Evolutionary conservation across 2,888 invertebrate species (phyloP), one percentile per base, ranked within the genome.

Genomic region (Drosophila bunnanda): DNA sequence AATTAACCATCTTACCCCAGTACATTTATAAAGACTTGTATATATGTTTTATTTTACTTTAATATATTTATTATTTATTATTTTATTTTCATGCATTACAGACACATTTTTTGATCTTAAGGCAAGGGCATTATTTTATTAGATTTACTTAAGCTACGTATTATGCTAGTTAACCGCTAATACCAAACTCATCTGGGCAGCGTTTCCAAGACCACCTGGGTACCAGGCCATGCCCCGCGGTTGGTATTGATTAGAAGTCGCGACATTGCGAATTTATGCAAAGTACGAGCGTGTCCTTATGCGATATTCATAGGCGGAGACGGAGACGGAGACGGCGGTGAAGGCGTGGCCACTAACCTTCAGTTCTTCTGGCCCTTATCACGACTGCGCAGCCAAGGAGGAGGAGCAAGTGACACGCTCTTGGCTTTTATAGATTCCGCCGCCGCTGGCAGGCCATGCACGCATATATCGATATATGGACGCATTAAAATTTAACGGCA

Each of bases 401-500:
- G 17, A 57, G 69, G 53, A 39, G 61, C 13, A 12, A 50, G 36
- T 30, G 39, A 13, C 36, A 48, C 38, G 67, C 32, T 50, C 50
- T 0, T 25, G 56, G 56, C 44, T 65, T 72, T 72, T 72, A 74
- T 74, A 74, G 71, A 72, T 72, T 65, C 56, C 64, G 55, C 17
- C 39, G 48, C 32, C 50, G 34, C 38, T 36, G 53, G 15, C 41
- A 41, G 53, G n/a, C 25, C 56, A 46, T 56, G 53, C 74, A 57
- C 50, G 74, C 71, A 64, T 72, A 46, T 46, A 75, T 72, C 72
- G 59, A 90, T 91, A 90, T 89, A 89, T 89, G 80, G 79, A 72
- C 73, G 76, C 90, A 91, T 91, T 91, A 91, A 90, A 91, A 87
- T 91, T 91, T 89, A 87, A 90, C 85, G 87, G 78, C 80, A 57